A percentile compares a stretch with the other conserved stretches of the same genome.
These are phyloP conservation scores for Poecilia latipinna DNA, from an alignment of 2,113 vertebrate species.

Conservation along the genomic window DNA sequence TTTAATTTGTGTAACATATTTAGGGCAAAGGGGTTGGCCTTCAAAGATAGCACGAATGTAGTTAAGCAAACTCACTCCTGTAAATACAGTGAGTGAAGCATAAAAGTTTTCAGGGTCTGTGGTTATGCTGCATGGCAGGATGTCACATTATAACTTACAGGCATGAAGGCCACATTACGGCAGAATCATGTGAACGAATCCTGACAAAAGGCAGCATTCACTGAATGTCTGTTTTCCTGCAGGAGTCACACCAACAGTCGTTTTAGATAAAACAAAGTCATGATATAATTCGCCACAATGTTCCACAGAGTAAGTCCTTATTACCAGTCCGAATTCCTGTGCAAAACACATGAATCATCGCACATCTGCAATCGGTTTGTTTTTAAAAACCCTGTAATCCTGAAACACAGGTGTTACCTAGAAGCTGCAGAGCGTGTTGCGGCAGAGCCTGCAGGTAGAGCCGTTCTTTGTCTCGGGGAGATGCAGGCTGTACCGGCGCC, in stretches of 20 bases:
- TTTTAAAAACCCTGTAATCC: conserved; percentile 11
- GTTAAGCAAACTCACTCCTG: neutral
- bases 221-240: neutral
- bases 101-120: conserved; percentile 13
- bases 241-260: neutral
- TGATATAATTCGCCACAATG: conserved; percentile 14
- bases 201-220: conserved; percentile 57
- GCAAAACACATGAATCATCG: neutral
- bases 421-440: conserved; percentile 37
- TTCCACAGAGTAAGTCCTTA: neutral
- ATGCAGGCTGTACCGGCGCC: conserved; percentile 43
- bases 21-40: neutral
- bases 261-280: neutral
- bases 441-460: conserved; percentile 32
- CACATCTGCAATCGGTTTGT: conserved; percentile 8
- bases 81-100: conserved; percentile 2
- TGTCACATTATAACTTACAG: conserved; percentile 19
- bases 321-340: neutral
- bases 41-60: conserved; percentile 1
- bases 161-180: conserved; percentile 24
- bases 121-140: conserved; percentile 14
- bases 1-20: conserved; percentile 40
- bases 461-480: conserved; percentile 49
- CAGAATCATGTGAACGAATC: conserved; percentile 58
- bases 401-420: conserved; percentile 38